Percentiles rank a stretch among this genome's conserved stretches.
Conservation (phyloP, 2,888 invertebrate species). For the Meta bourneti region DNA sequence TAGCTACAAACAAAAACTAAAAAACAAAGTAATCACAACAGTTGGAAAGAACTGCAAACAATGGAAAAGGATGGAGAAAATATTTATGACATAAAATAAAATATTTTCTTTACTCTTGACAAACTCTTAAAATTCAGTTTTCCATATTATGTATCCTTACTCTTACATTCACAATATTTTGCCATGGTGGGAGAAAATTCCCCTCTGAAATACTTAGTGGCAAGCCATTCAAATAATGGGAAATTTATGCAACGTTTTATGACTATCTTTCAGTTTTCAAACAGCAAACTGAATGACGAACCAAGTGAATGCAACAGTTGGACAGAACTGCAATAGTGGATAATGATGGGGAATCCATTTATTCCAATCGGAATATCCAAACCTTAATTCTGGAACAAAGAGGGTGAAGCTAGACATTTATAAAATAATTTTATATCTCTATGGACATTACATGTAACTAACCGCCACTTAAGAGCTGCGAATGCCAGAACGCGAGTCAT, state of each 20-base stretch:
- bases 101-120: too few relatives aligned
- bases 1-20: too few relatives aligned
- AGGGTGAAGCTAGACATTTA: neutral
- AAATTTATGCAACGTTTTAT: neutral
- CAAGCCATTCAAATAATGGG: too few relatives aligned
- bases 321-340: neutral
- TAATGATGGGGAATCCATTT: neutral
- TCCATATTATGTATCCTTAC: too few relatives aligned
- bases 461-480: slow-evolving; percentile 21
- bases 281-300: neutral
- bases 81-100: too few relatives aligned
- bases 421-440: slow-evolving; percentile 18
- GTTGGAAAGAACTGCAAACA: too few relatives aligned
- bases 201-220: too few relatives aligned
- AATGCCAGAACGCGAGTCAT: slow-evolving; percentile 12
- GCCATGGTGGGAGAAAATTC: neutral
- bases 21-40: too few relatives aligned
- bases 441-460: slow-evolving; percentile 1
- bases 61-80: too few relatives aligned
- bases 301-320: neutral
- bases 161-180: too few relatives aligned
- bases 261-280: neutral
- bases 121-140: too few relatives aligned
- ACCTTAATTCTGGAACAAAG: neutral
- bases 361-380: neutral